Evolutionary conservation across 2,888 invertebrate genomes (phyloP), one percentile per base, ranked within the genome.

Genomic region (Thymelicus acteon): DNA sequence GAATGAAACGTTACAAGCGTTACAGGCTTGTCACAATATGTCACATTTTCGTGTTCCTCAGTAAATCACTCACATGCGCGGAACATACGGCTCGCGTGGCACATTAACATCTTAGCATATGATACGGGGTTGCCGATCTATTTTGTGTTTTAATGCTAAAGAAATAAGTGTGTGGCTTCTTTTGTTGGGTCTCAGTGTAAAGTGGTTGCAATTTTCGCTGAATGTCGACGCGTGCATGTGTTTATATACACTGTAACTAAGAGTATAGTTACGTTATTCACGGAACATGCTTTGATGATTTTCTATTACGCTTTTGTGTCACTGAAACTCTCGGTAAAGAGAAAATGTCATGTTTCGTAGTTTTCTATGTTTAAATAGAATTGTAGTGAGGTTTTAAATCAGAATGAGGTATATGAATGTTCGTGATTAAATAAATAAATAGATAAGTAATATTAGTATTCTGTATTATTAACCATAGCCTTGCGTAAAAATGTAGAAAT

Each of bases 21-120:
- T 67, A 67, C 71, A 24, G 31, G 61, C 60, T 48, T 74, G 76
- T 76, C 77, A 76, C 72, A 76, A 75, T 74, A 74, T 74, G 76
- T 75, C 76, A 76, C 72, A 72, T 62, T 54, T 72, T 73, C 76
- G 72, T 60, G 73, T 71, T 52, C 63, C 67, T 64, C 62, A 67
- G 72, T 74, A 75, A 76, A 76, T 76, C 75, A 76, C 73, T 75
- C 58, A 39, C 58, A 39, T 58, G 39, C 39, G 62, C 72, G 64
- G 68, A 73, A 73, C 75, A 73, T 61, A 72, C 73, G 39, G n/a
- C 58, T 10, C 58, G 19, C 58, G 58, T 37, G 37, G 58, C 69
- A 69, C 57, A 63, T 69, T 63, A 69, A 63, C 54, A 40, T 44
- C 54, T 31, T 31, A 63, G 62, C n/a, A 58, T 15, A 58, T 3